A percentile compares a stretch with the other conserved stretches of the same genome.
Evolutionary conservation across 1,140 invertebrate species (phyloP).

Genomic region (Aphelenchoides besseyi): DNA sequence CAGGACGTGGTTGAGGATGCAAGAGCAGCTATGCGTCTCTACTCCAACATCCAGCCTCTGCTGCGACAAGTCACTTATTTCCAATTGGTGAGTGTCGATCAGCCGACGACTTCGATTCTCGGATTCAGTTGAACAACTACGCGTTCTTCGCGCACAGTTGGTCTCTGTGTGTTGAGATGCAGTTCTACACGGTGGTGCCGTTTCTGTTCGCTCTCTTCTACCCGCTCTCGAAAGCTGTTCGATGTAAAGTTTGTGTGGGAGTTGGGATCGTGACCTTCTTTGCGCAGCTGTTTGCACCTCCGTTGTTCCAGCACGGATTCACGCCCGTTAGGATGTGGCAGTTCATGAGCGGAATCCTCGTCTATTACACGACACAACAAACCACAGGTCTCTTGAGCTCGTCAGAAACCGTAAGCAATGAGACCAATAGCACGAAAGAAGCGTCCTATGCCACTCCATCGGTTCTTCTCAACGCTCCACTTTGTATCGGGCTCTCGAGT

Average conservation of each 20-base stretch:
- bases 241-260: background rate
- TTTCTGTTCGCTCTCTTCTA: background rate
- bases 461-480: background rate
- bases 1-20: background rate
- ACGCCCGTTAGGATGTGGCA: background rate
- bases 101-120: no score
- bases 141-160: background rate
- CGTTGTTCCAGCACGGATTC: background rate
- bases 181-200: background rate
- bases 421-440: background rate
- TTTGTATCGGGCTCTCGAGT: background rate
- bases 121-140: background rate
- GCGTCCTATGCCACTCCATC: background rate
- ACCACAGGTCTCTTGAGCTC: background rate
- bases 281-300: background rate
- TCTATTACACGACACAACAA: background rate
- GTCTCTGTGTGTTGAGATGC: conserved; percentile 3
- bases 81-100: background rate
- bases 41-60: background rate
- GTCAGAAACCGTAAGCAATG: no score
- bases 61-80: background rate
- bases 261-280: background rate
- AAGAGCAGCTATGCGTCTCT: background rate
- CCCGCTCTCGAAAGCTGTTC: background rate
- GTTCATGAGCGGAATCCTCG: conserved; percentile 7